Base-by-base conservation (phyloP, 1,140 invertebrate genomes). In the Neodiprion virginianus region DNA sequence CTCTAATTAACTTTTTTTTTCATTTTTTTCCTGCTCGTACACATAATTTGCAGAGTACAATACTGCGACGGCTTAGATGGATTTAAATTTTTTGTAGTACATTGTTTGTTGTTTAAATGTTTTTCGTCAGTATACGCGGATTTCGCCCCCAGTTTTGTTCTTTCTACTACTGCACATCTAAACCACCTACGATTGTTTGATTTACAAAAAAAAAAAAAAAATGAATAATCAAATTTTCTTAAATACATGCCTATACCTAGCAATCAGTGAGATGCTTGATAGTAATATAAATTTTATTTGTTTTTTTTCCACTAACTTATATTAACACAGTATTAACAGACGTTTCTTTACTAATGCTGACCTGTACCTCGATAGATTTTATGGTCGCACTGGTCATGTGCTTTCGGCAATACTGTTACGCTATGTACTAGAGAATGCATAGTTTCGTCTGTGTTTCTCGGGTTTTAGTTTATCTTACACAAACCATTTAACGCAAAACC, bases 251-350 rank as follows among this genome's bases (percentile, higher is more conserved):
- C 61, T 40, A 40, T 40, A 40, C 28, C 28, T 12, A 69, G 23
- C 5, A 4, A 21, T 71, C 48, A 47, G 48, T 40, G 40, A 76
- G 28, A 40, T 40, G 73, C 76, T 80, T 78, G 79, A 40, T 40
- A 83, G 76, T 85, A 84, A 85, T 85, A 67, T 77, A 73, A 78
- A 76, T 81, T 72, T 81, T 84, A 80, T 81, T 81, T 80, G 78
- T 74, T 81, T 74, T 80, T 77, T 75, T 68, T 11, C 72, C 48
- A 17, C 23, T 28, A 67, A 78, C 81, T 74, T 53, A 68, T 69
- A 73, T 72, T 69, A 21, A 47, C 67, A 11, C 65, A 87, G 85
- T 77, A 71, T 81, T 87, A 72, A 80, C 80, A 68, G 81, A 79
- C 8, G 78, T 79, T 21, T 73, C 82, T 28, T 53, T 86, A 74